Percentiles rank a stretch among this genome's conserved stretches.
Evolutionary conservation across 2,797 vertebrate species (phyloP).

Genomic region (Gymnoscopelus braueri): DNA sequence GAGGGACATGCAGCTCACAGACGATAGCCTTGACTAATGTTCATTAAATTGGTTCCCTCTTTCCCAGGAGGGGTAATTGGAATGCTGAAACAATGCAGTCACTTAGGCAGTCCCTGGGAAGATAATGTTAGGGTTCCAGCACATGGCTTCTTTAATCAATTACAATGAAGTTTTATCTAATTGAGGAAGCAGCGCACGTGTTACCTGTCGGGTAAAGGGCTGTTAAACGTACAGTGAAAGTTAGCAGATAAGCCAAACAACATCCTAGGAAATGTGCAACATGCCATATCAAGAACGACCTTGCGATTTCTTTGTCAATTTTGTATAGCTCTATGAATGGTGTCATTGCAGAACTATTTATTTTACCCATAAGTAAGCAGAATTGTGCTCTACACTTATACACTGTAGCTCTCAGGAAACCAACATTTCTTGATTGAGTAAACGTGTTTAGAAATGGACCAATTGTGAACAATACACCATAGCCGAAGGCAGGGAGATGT

Average conservation of each 20-base stretch:
- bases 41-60: conserved; percentile 62
- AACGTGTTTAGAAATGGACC: not conserved
- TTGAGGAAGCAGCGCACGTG: too few relatives aligned
- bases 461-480: not conserved
- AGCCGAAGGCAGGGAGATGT: not conserved
- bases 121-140: not conserved
- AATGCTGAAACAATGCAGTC: conserved; percentile 56
- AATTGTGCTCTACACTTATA: not conserved
- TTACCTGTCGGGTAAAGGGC: too few relatives aligned
- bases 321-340: too few relatives aligned
- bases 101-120: conserved; percentile 23
- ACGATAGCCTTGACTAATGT: conserved; percentile 63
- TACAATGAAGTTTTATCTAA: not conserved
- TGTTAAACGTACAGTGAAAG: too few relatives aligned
- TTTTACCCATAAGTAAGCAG: not conserved
- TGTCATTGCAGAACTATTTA: too few relatives aligned
- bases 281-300: too few relatives aligned
- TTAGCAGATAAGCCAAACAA: too few relatives aligned
- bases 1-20: conserved; percentile 22
- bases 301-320: too few relatives aligned
- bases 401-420: not conserved
- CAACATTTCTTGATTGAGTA: not conserved
- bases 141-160: conserved; percentile 2
- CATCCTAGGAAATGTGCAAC: too few relatives aligned
- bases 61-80: conserved; percentile 63